phyloP scores from a whole-genome alignment of 2,797 vertebrate genomes.

The Acanthornis magna region DNA sequence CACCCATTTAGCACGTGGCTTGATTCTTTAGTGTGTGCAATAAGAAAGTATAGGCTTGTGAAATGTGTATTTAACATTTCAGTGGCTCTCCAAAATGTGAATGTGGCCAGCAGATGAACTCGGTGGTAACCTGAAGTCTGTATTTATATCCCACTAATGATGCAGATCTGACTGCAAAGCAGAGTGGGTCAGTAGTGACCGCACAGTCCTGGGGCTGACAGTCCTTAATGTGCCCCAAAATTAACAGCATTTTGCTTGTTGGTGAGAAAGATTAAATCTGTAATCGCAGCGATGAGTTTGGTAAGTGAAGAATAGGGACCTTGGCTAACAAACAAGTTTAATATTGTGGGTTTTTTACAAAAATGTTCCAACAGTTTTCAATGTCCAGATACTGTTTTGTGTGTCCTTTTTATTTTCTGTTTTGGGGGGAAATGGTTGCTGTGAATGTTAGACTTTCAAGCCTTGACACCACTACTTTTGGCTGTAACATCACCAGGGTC shows the following conservation, averaged over 20 bases:
- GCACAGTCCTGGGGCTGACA: not conserved
- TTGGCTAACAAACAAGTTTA: not conserved
- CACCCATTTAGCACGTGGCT: not conserved
- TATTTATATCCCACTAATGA: not conserved
- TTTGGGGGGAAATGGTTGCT: not conserved
- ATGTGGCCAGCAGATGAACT: not conserved
- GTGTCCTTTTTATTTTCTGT: not conserved
- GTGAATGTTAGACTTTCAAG: not conserved
- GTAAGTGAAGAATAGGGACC: not conserved
- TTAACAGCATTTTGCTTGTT: not conserved
- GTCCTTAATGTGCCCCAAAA: not conserved
- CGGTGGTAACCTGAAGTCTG: not conserved
- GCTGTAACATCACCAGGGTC: not conserved
- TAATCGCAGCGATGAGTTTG: not conserved
- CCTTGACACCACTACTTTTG: not conserved
- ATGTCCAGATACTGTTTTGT: not conserved
- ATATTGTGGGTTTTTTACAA: not conserved
- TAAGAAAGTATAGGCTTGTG: not conserved
- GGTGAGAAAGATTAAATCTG: not conserved
- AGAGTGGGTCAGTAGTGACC: not conserved
- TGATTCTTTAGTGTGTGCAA: not conserved
- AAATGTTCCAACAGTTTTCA: not conserved
- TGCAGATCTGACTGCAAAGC: not conserved
- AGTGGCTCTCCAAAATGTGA: not conserved
- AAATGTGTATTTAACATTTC: not conserved